phyloP scores from a whole-genome alignment of 35 echinoderm and acorn worm species.

The Acanthaster planci region DNA sequence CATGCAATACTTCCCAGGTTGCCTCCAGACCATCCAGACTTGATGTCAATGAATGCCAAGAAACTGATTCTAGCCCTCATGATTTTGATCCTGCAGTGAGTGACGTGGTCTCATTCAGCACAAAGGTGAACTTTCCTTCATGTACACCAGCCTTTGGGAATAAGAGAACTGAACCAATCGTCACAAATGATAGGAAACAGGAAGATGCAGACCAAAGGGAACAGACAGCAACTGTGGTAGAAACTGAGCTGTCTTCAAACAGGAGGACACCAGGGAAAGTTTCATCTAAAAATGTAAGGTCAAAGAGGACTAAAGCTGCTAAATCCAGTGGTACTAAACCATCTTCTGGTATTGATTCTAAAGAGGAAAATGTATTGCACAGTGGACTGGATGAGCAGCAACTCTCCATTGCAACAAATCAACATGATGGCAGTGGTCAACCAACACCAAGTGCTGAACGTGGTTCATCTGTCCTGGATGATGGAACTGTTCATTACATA shows the following conservation, averaged over 20 bases:
- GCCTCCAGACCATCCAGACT: background rate
- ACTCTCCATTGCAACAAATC: too few species aligned
- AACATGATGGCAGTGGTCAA: too few species aligned
- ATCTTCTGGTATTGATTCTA: too few species aligned
- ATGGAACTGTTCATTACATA: too few species aligned
- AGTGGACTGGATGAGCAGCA: too few species aligned
- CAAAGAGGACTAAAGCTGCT: background rate
- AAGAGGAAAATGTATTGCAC: too few species aligned
- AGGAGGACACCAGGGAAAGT: background rate
- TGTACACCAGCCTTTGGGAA: background rate
- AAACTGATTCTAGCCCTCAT: background rate
- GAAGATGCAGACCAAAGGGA: background rate
- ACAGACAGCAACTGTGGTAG: background rate
- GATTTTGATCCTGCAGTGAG: background rate
- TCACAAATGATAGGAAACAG: background rate
- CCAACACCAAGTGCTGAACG: too few species aligned
- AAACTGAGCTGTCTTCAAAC: background rate
- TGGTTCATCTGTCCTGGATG: too few species aligned
- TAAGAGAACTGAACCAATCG: background rate
- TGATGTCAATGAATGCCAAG: background rate
- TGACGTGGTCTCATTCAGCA: background rate
- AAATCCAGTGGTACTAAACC: background rate
- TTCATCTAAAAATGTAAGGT: background rate
- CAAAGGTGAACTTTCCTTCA: background rate
- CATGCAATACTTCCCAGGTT: background rate